phyloP scores from a whole-genome alignment of 2,797 vertebrate species.

The Tolypeutes matacus region DNA sequence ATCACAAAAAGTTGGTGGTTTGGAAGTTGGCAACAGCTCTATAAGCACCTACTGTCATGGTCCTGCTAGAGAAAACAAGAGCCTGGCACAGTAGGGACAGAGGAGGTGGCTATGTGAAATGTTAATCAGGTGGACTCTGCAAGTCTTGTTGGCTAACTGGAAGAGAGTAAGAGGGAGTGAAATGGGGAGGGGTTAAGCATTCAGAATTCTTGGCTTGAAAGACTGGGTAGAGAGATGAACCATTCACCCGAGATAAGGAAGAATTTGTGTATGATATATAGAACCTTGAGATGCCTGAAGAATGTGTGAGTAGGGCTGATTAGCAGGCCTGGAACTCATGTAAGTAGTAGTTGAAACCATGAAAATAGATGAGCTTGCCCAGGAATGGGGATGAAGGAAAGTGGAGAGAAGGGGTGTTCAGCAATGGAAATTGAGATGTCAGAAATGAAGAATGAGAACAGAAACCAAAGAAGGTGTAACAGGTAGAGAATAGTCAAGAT shows the following conservation, averaged over 20 bases:
- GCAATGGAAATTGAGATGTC: background rate
- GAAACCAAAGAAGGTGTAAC: background rate
- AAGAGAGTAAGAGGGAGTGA: background rate
- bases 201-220: background rate
- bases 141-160: background rate
- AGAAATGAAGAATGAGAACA: constrained; percentile 17
- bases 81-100: background rate
- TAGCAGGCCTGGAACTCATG: background rate
- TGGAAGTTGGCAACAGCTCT: background rate
- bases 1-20: background rate
- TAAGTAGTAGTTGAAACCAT: background rate
- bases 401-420: background rate
- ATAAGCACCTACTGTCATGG: background rate
- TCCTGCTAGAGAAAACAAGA: background rate
- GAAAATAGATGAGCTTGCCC: background rate
- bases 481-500: background rate
- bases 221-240: background rate
- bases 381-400: background rate
- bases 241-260: background rate
- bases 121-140: background rate
- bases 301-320: background rate
- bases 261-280: background rate
- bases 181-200: background rate
- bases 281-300: background rate
- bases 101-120: background rate